These are phyloP conservation scores for Diabrotica undecimpunctata DNA, from an alignment of 1,140 invertebrate species.

Conservation along the genomic window DNA sequence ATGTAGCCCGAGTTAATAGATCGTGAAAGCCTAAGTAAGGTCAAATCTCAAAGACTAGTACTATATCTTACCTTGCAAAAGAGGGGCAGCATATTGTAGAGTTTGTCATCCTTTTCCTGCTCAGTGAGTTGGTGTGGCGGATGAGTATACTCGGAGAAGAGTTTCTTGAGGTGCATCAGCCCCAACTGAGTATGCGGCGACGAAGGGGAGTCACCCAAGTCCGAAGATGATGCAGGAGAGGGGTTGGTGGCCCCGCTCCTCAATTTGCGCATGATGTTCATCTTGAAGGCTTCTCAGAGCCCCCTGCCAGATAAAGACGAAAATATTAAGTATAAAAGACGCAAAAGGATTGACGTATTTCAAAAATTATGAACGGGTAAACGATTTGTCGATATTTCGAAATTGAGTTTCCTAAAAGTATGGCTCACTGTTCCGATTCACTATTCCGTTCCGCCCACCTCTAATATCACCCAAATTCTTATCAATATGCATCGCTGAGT, in stretches of 20 bases:
- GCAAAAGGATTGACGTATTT: too few relatives aligned
- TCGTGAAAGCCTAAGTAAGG: too few relatives aligned
- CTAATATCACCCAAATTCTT: too few relatives aligned
- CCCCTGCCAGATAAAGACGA: not conserved
- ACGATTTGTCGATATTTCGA: too few relatives aligned
- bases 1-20: too few relatives aligned
- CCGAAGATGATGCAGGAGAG: slow-evolving; percentile 50
- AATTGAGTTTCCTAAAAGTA: too few relatives aligned
- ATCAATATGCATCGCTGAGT: too few relatives aligned
- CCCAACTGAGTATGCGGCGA: slow-evolving; percentile 81
- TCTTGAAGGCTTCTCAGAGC: slow-evolving; percentile 40
- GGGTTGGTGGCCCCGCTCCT: slow-evolving; percentile 56
- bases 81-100: slow-evolving; percentile 96
- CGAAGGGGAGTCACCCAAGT: slow-evolving; percentile 55
- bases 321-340: too few relatives aligned
- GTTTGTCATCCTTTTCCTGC: slow-evolving; percentile 84
- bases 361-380: too few relatives aligned
- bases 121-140: slow-evolving; percentile 76
- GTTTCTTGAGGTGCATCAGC: slow-evolving; percentile 91
- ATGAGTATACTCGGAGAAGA: slow-evolving; percentile 92
- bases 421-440: too few relatives aligned
- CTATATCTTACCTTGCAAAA: slow-evolving; percentile 85
- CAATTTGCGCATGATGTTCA: slow-evolving; percentile 86
- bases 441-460: too few relatives aligned
- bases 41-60: too few relatives aligned